A percentile compares a stretch with the other conserved stretches of the same genome.
phyloP scores from a whole-genome alignment of 1,140 invertebrate genomes.

The Plodia interpunctella region DNA sequence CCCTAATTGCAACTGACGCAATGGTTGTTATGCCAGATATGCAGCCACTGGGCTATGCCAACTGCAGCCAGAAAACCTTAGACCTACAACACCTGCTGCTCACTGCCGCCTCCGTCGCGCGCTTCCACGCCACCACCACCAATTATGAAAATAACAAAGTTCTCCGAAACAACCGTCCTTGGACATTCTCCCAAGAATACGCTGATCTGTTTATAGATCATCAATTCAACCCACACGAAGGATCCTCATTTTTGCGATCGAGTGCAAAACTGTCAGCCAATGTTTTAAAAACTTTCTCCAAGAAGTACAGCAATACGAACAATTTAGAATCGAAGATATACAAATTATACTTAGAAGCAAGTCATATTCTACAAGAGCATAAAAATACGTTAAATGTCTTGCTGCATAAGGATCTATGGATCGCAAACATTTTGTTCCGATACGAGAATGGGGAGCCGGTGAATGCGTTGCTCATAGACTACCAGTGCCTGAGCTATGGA shows the following conservation, averaged over 20 bases:
- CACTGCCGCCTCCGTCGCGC: slow-evolving; percentile 33
- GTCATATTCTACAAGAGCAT: slow-evolving; percentile 34
- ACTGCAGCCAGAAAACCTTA: slow-evolving; percentile 19
- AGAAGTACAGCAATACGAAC: slow-evolving; percentile 29
- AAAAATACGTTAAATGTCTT: slow-evolving; percentile 58
- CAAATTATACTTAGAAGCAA: slow-evolving; percentile 36
- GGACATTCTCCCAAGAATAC: slow-evolving; percentile 32
- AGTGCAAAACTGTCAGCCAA: slow-evolving; percentile 39
- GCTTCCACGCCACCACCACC: slow-evolving; percentile 51
- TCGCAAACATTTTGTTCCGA: slow-evolving; percentile 72
- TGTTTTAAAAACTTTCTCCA: slow-evolving; percentile 40
- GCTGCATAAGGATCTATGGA: slow-evolving; percentile 74
- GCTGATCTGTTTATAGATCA: slow-evolving; percentile 31
- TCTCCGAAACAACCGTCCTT: slow-evolving; percentile 9
- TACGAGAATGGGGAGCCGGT: slow-evolving; percentile 48
- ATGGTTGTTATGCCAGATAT: slow-evolving; percentile 53
- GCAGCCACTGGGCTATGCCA: slow-evolving; percentile 34
- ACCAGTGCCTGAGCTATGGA: slow-evolving; percentile 58
- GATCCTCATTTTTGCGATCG: slow-evolving; percentile 39
- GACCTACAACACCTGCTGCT: slow-evolving; percentile 37
- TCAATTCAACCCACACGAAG: slow-evolving; percentile 23
- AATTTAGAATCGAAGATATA: slow-evolving; percentile 24
- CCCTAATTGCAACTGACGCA: slow-evolving; percentile 38
- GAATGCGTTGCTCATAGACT: slow-evolving; percentile 65
- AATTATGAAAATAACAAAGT: slow-evolving; percentile 39